Evolutionary conservation across 35 echinoderm and acorn worm genomes (phyloP), one percentile per base, ranked within the genome.

Genomic region (Ptychodera flava): DNA sequence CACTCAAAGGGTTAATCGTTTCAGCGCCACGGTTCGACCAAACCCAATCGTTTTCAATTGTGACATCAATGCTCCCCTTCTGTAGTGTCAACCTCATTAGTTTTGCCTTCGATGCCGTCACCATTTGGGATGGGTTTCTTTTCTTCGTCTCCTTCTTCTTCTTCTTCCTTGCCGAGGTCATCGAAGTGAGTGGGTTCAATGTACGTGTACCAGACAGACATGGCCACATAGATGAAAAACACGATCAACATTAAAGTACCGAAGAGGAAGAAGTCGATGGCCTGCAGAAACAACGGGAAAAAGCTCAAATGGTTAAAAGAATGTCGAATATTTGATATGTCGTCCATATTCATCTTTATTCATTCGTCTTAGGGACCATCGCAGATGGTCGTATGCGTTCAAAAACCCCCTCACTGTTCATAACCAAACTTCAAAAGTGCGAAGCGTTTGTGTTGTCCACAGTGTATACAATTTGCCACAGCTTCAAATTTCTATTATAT

Each of bases 211-310:
- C 80, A 92, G 45, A 89, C 87, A 0, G 93, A 90, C 96, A 94
- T 94, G 78, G 91, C 84, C 30, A 88, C 37, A 37, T 94, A 99
- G 15, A 99, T 91, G 77, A 99, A 28, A 77, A 99, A 88, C 35
- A 99, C 76, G 0, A 99, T 85, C 30, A 79, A 85, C 88, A 92
- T 99, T 28, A 99, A 85, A 80, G 87, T 90, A 36, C 92, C 92
- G 83, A 99, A 99, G 0, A 99, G 36, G 88, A 99, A 94, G 87
- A 99, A 99, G 35, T 99, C 96, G 77, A 89, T 77, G 0, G 96
- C 92, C 96, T 99, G 86, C 36, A 36, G n/a, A 82, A 93, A 36
- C 79, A 78, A 38, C 16, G 31, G 79, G 35, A 29, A 88, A 80
- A 31, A 79, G 32, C 30, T 78, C 6, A 78, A 30, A 81, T 81